Evolutionary conservation across 2,113 vertebrate genomes (phyloP).

Genomic region (Eidolon helvum): DNA sequence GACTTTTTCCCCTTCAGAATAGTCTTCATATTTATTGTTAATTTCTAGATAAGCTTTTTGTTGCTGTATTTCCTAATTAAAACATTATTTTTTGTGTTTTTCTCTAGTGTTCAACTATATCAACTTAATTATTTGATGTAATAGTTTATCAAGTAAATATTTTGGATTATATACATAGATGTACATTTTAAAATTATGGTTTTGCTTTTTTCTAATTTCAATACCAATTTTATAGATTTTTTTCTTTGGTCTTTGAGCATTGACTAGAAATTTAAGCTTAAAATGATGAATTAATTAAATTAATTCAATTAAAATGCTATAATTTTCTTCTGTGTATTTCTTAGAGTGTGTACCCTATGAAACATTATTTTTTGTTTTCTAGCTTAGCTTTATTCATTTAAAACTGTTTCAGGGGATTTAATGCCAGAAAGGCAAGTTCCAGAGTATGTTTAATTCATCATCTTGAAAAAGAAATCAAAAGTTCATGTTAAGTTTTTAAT

Average conservation of each 20-base stretch:
- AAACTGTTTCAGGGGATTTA: background rate
- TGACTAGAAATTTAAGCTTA: background rate
- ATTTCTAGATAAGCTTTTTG: background rate
- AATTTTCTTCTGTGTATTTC: background rate
- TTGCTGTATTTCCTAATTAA: background rate
- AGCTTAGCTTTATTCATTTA: background rate
- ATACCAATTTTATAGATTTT: background rate
- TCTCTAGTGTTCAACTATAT: background rate
- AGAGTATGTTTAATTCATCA: background rate
- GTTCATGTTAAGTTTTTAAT: background rate
- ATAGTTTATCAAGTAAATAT: background rate
- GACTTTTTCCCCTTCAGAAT: background rate
- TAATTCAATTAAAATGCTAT: background rate
- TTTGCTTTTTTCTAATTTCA: conserved; percentile 7
- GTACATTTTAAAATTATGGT: background rate
- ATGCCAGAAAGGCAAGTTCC: background rate
- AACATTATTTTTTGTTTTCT: background rate
- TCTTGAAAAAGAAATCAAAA: conserved; percentile 26
- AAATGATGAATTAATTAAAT: background rate
- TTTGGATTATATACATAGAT: background rate
- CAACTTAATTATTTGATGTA: background rate
- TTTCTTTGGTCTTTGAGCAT: background rate
- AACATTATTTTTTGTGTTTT: background rate
- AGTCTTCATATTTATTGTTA: background rate
- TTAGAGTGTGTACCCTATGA: background rate